A percentile compares a stretch with the other conserved stretches of the same genome.
Evolutionary conservation across 1,140 invertebrate species (phyloP).

Genomic region (Meloidogyne floridensis): DNA sequence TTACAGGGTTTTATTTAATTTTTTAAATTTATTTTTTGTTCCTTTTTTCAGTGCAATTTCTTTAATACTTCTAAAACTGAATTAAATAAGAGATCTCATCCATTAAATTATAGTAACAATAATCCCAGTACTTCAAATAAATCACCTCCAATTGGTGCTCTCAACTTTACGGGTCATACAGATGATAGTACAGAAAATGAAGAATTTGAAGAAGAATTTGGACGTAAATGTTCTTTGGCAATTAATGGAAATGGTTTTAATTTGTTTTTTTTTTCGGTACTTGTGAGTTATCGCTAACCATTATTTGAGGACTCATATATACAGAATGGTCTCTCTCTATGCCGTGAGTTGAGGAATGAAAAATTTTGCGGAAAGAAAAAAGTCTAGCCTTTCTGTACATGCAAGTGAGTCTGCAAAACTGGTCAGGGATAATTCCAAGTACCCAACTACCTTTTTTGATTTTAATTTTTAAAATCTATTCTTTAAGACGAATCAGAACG

Average conservation of each 20-base stretch:
- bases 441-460: neutral
- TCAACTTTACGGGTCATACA: constrained; percentile 16
- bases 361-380: too few species aligned
- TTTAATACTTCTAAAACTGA: constrained; percentile 37
- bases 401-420: too few species aligned
- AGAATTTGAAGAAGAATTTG: constrained; percentile 14
- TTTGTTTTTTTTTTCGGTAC: neutral
- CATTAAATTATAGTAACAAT: neutral
- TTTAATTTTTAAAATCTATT: neutral
- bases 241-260: neutral
- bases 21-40: neutral
- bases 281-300: too few species aligned
- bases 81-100: constrained; percentile 2
- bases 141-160: neutral
- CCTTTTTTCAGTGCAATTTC: constrained; percentile 31
- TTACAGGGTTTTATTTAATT: constrained; percentile 24
- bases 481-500: neutral
- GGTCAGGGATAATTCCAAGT: too few species aligned
- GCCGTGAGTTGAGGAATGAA: too few species aligned
- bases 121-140: neutral
- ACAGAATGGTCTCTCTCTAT: too few species aligned
- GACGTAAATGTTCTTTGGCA: constrained; percentile 6
- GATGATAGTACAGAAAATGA: constrained; percentile 31
- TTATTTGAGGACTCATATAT: too few species aligned
- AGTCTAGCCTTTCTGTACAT: too few species aligned